These are phyloP conservation scores for Sesamia nonagrioides DNA, from an alignment of 1,140 invertebrate genomes.

Conservation along the genomic window DNA sequence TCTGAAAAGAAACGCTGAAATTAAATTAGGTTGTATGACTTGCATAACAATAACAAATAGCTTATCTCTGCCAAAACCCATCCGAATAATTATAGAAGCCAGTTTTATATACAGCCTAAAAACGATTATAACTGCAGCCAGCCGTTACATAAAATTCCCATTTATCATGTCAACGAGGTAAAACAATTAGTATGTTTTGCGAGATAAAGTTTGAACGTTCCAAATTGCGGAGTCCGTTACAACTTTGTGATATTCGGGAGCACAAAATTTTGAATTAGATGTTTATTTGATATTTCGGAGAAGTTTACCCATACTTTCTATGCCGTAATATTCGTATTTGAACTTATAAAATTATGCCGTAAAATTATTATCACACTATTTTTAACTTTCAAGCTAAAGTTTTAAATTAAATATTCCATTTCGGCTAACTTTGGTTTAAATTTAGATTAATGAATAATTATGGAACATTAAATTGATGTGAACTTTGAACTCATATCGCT, in stretches of 20 bases:
- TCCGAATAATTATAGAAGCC: neutral
- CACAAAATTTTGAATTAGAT: conserved; percentile 41
- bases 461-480: neutral
- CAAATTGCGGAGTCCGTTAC: conserved; percentile 38
- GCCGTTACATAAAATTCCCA: conserved; percentile 40
- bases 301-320: conserved; percentile 26
- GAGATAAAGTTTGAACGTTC: conserved; percentile 38
- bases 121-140: conserved; percentile 32
- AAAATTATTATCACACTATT: conserved; percentile 25
- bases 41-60: neutral
- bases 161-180: conserved; percentile 46
- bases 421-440: neutral
- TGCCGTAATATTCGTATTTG: conserved; percentile 10
- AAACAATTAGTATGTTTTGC: conserved; percentile 48
- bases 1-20: neutral
- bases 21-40: neutral
- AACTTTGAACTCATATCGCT: conserved; percentile 12
- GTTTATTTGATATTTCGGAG: conserved; percentile 42
- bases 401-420: conserved; percentile 5
- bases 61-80: neutral
- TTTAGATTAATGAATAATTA: conserved; percentile 19
- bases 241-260: conserved; percentile 37
- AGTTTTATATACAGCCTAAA: conserved; percentile 16
- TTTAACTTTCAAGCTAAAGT: conserved; percentile 8
- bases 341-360: conserved; percentile 2